Base-by-base conservation (phyloP, 2,888 invertebrate species). In the Caenorhabditis sp. region DNA sequence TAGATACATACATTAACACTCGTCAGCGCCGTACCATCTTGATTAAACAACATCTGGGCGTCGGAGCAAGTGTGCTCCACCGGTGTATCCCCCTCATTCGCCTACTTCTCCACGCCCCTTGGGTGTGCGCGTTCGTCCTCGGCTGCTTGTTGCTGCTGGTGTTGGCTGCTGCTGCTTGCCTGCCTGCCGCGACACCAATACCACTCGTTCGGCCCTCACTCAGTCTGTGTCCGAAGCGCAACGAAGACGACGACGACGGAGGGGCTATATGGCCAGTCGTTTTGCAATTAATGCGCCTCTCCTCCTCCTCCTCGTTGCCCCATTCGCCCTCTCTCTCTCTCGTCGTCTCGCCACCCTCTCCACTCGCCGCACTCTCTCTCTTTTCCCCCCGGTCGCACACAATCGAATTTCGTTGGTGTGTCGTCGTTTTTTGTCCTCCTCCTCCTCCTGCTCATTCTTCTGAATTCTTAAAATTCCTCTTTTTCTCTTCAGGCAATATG, bases 181-280 rank as follows among this genome's bases (percentile, higher is more conserved):
- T 62, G 9, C 53, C 11, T 15, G 35, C 28, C 28, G 32, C 74
- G 74, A 74, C 74, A 74, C 74, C 74, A 74, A 67, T 74, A 65
- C 74, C 65, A 26, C 32, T 32, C 32, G 32, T 32, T 40, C 40
- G 40, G 6, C 13, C 35, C 51, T 44, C 40, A 32, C 40, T 71
- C 55, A 20, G 32, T n/a, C n/a, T n/a, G n/a, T n/a, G n/a, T 53
- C 53, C 26, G 24, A 53, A 53, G 24, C 24, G n/a, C n/a, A n/a
- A n/a, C n/a, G n/a, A n/a, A n/a, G 26, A 40, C 53, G 53, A 26
- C 53, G 53, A 22, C 9, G 28, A 32, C n/a, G n/a, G 56, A n/a
- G 58, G 56, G 74, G 74, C 74, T 74, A 67, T 65, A 65, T 74
- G 74, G 65, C 65, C 74, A 74, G 74, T 74, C 65, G 74, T 74